These are phyloP conservation scores for Teleiodes luculella DNA, from an alignment of 2,888 invertebrate species.

Conservation along the genomic window DNA sequence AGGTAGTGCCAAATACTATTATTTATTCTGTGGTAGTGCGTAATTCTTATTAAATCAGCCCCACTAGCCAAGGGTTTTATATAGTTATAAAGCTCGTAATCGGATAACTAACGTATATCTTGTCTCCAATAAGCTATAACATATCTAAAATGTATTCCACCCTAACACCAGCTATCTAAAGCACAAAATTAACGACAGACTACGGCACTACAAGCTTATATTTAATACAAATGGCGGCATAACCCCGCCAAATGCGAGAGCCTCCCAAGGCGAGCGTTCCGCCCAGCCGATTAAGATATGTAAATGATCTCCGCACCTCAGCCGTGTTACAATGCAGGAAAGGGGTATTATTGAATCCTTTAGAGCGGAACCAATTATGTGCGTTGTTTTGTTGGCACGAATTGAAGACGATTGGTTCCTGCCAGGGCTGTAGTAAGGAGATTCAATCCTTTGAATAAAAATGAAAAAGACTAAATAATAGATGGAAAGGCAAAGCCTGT, in stretches of 20 bases:
- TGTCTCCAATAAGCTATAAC: too few relatives aligned
- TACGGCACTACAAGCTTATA: neutral
- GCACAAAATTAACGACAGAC: neutral
- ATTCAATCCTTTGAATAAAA: neutral
- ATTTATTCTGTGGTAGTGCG: too few relatives aligned
- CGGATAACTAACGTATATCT: too few relatives aligned
- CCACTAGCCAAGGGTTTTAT: too few relatives aligned
- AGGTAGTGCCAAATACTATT: too few relatives aligned
- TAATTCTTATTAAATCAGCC: too few relatives aligned
- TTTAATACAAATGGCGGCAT: constrained; percentile 8
- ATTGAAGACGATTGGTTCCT: constrained; percentile 6
- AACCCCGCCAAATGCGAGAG: constrained; percentile 1
- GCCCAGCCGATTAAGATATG: constrained; percentile 10
- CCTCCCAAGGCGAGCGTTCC: neutral
- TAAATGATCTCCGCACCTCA: constrained; percentile 8
- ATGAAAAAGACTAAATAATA: neutral
- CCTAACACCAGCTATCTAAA: neutral
- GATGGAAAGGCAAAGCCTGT: too few relatives aligned
- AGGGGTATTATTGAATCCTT: constrained; percentile 8
- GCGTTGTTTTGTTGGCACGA: constrained; percentile 6
- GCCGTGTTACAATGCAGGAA: constrained; percentile 3
- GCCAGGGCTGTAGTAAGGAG: neutral
- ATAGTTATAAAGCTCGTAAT: too few relatives aligned
- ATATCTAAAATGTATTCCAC: neutral
- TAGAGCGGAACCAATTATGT: constrained; percentile 7